Base-by-base conservation (phyloP, 2,888 invertebrate genomes). In the Metellina segmentata region DNA sequence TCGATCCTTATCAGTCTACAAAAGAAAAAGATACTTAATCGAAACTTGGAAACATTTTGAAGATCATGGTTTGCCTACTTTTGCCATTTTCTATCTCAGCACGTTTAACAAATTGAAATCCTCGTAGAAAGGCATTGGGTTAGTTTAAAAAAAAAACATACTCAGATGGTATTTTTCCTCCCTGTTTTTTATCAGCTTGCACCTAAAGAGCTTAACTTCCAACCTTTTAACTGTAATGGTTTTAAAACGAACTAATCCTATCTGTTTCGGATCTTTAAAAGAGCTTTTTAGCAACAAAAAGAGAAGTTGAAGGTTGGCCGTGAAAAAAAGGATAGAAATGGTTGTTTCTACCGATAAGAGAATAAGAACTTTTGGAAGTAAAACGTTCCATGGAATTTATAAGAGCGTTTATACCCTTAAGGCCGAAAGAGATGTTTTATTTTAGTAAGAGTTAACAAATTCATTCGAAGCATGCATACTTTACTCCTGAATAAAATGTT, bases 141-240 rank as follows among this genome's bases (percentile, higher is more conserved):
- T 74, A 82, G 49, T 4, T 13, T 81, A 11, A 16, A 81, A 20
- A 85, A 86, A 49, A 70, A 81, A 88, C 20, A 16, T 69, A 70
- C n/a, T 49, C 74, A 48, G 75, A 61, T 72, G 72, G 81, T 81
- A 81, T 87, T 88, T 81, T 88, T 69, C 19, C 69, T 79, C 49
- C 34, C 79, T 20, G 11, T 70, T 61, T 89, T 83, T 83, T 77
- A 89, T 82, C 87, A 72, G 13, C 87, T 88, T 74, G 77, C 77
- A 82, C 70, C 77, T 89, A 89, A 89, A 89, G 77, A 89, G 89
- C 89, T 89, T 89, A 89, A 89, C 81, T 89, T 89, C 82, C 82
- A 83, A 82, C 89, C 82, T 83, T 89, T 89, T 89, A 89, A 89
- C 89, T 89, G 82, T 77, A 89, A 89, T 89, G 77, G 89, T 82